A percentile compares a stretch with the other conserved stretches of the same genome.
These are phyloP conservation scores for Zele albiditarsus DNA, from an alignment of 2,888 invertebrate species.

Conservation along the genomic window DNA sequence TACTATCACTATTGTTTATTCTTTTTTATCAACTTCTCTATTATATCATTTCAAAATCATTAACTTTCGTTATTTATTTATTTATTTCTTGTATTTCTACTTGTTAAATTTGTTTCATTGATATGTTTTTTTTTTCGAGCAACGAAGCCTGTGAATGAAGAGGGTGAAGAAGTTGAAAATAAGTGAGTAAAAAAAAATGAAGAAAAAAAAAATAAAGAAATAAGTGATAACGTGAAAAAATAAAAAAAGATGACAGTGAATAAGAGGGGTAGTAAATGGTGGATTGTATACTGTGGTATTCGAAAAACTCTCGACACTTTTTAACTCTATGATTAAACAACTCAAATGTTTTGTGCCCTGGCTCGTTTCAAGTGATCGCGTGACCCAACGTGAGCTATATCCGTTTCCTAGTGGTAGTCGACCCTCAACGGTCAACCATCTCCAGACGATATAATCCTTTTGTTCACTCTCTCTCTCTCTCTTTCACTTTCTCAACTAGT, in stretches of 20 bases:
- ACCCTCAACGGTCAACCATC: conserved; percentile 64
- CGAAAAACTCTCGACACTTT: conserved; percentile 17
- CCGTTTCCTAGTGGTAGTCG: conserved; percentile 63
- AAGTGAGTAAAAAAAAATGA: neutral
- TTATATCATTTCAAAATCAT: neutral
- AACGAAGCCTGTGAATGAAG: conserved; percentile 10
- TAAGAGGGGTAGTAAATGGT: no score
- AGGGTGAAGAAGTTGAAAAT: neutral
- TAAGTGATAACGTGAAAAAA: neutral
- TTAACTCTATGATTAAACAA: conserved; percentile 66
- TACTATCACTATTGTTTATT: no score
- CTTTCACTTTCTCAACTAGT: neutral
- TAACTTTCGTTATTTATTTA: neutral
- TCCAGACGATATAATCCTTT: conserved; percentile 17
- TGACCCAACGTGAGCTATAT: conserved; percentile 69
- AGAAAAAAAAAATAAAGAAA: neutral
- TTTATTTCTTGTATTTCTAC: conserved; percentile 20
- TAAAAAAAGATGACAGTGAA: neutral
- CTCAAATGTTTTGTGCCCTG: conserved; percentile 70
- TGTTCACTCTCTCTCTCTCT: neutral
- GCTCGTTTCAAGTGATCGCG: conserved; percentile 63
- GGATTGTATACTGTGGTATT: conserved; percentile 5
- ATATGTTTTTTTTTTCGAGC: neutral
- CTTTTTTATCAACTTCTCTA: neutral
- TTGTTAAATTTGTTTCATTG: neutral